Conservation (phyloP, 1,140 invertebrate species). For the Spodoptera litura region DNA sequence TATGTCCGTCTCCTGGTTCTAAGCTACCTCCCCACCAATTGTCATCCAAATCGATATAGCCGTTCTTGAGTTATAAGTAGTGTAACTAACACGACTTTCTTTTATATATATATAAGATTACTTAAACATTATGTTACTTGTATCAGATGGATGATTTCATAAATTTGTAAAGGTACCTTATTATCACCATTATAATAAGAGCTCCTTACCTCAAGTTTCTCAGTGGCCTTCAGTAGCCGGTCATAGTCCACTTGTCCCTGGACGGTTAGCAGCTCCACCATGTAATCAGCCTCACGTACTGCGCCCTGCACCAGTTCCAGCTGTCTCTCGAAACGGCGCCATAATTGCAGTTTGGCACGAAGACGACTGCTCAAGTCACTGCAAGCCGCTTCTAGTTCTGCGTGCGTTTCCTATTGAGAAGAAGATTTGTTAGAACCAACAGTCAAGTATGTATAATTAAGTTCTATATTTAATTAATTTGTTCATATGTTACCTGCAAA, state of each 20-base stretch:
- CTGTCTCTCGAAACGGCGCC: slow-evolving; percentile 91
- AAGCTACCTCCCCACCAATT: too few species aligned
- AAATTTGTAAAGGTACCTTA: neutral
- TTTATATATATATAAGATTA: too few species aligned
- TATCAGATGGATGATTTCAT: neutral
- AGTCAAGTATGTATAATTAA: too few species aligned
- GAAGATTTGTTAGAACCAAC: neutral
- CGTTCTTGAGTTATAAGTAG: too few species aligned
- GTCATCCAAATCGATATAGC: too few species aligned
- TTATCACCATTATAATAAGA: neutral
- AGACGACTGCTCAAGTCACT: slow-evolving; percentile 88
- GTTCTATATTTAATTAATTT: too few species aligned
- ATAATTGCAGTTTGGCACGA: slow-evolving; percentile 88
- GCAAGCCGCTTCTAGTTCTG: slow-evolving; percentile 89
- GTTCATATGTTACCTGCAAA: slow-evolving; percentile 77
- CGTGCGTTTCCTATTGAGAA: slow-evolving; percentile 88
- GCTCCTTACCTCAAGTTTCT: slow-evolving; percentile 90
- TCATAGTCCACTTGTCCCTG: slow-evolving; percentile 94
- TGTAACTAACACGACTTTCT: too few species aligned
- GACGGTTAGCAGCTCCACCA: slow-evolving; percentile 93
- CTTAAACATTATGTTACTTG: too few species aligned
- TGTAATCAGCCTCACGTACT: slow-evolving; percentile 93
- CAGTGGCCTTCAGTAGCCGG: slow-evolving; percentile 91
- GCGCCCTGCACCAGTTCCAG: slow-evolving; percentile 92
- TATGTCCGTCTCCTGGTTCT: too few species aligned